Evolutionary conservation across 2,113 vertebrate species (phyloP).

Genomic region (Pyrgilauda ruficollis): DNA sequence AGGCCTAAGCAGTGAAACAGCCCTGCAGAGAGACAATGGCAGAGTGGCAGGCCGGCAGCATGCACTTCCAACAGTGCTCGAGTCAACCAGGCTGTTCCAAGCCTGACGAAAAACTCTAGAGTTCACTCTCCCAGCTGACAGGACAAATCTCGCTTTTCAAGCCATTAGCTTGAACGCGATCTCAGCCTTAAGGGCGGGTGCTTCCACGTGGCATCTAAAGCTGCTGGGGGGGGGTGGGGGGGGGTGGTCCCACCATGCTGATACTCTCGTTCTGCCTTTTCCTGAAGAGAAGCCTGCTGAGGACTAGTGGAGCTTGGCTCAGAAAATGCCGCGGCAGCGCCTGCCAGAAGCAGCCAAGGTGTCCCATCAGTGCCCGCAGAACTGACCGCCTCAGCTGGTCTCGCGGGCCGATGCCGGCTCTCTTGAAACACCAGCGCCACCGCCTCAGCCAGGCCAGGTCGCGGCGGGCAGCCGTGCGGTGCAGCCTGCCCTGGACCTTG

Average conservation of each 20-base stretch:
- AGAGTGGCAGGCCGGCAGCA: rapidly evolving
- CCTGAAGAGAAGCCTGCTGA: background rate
- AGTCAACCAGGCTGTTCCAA: background rate
- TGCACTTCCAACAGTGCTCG: rapidly evolving
- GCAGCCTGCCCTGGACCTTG: background rate
- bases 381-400: background rate
- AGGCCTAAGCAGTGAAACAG: background rate
- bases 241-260: rapidly evolving
- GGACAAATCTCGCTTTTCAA: background rate
- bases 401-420: background rate
- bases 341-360: background rate
- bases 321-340: background rate
- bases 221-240: rapidly evolving
- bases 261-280: background rate
- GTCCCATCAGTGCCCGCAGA: background rate
- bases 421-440: background rate
- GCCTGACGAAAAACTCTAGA: background rate
- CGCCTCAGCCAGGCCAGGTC: background rate
- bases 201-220: background rate
- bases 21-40: background rate
- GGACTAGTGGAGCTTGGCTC: background rate
- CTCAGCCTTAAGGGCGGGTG: background rate
- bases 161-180: background rate
- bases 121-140: background rate
- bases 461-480: rapidly evolving